These are phyloP conservation scores for Parazoanthus swiftii DNA, from an alignment of 92 coral and sea anemone genomes.

Conservation along the genomic window DNA sequence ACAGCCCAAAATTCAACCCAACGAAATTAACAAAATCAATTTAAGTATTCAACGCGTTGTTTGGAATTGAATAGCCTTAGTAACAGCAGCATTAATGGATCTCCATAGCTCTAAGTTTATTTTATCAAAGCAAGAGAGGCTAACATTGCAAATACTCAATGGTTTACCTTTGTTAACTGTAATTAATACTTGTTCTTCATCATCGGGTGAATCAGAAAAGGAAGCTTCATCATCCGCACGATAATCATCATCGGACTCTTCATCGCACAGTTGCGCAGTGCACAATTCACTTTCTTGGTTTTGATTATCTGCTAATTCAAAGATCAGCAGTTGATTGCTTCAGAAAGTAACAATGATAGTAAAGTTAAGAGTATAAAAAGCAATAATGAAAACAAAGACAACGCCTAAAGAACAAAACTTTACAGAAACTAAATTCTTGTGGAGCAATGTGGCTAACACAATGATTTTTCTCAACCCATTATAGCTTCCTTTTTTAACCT, in stretches of 20 bases:
- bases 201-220: constrained; percentile 5
- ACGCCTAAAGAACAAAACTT: background rate
- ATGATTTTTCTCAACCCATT: background rate
- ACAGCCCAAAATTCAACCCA: background rate
- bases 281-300: background rate
- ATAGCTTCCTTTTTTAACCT: too few species aligned
- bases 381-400: background rate
- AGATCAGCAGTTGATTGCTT: background rate
- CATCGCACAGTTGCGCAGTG: background rate
- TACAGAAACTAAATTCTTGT: background rate
- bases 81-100: too few species aligned
- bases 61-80: too few species aligned
- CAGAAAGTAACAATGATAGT: background rate
- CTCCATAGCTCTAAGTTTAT: too few species aligned
- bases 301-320: constrained; percentile 6
- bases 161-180: background rate
- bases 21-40: background rate
- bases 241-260: constrained; percentile 25
- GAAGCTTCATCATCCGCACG: constrained; percentile 31
- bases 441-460: too few species aligned
- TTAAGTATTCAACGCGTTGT: background rate
- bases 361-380: background rate
- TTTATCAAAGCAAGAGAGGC: background rate
- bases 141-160: background rate
- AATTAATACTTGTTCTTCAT: background rate